Percentiles rank a stretch among this genome's conserved stretches.
Conservation (phyloP, 2,797 vertebrate genomes). For the Danio tinwini region DNA sequence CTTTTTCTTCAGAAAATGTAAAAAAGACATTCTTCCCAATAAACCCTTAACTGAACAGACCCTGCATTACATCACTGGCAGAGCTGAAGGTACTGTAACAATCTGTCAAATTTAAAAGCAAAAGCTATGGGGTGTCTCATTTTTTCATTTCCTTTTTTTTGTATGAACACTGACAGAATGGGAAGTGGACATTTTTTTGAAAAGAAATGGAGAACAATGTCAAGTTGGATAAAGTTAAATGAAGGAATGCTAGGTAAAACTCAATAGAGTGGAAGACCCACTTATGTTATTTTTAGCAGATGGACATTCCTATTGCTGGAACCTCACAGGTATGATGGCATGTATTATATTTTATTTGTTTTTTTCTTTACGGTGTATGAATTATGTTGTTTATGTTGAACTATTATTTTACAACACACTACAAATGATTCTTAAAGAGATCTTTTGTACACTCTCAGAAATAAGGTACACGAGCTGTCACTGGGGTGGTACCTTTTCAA, state of each 20-base stretch:
- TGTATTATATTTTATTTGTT: conserved; percentile 26
- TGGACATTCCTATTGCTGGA: background rate
- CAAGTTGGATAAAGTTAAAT: conserved; percentile 14
- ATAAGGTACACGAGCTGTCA: no score
- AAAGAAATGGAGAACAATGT: conserved; percentile 7
- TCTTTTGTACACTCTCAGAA: no score
- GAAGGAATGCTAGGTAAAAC: background rate
- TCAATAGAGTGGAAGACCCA: conserved; percentile 3
- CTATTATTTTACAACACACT: background rate
- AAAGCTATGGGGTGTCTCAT: background rate
- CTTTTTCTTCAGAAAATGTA: background rate
- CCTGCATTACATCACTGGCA: background rate
- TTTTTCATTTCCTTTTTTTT: background rate
- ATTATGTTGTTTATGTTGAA: conserved; percentile 6
- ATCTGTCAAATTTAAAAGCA: conserved; percentile 1
- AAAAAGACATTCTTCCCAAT: background rate
- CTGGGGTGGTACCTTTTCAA: no score
- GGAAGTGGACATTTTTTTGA: background rate
- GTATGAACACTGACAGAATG: background rate
- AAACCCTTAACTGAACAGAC: conserved; percentile 19
- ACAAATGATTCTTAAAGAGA: no score
- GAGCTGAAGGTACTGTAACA: background rate
- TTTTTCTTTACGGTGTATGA: background rate
- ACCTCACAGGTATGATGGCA: background rate
- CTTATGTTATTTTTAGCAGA: conserved; percentile 7